Evolutionary conservation across 2,113 vertebrate genomes (phyloP).

Genomic region (Phaetusa simplex): DNA sequence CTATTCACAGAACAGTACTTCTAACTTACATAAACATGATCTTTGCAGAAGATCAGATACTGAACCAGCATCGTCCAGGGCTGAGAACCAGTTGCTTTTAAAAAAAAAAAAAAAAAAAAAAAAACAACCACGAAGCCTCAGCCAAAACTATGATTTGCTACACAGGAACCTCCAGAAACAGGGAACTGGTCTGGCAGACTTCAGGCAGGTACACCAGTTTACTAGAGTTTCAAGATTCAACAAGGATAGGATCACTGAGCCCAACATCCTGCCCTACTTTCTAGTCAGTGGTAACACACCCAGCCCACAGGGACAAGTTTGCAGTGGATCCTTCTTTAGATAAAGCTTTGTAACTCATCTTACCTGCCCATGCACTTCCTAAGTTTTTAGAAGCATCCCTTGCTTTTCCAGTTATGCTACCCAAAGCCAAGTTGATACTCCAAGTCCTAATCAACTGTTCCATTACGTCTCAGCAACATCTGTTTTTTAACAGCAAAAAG

Average conservation of each 20-base stretch:
- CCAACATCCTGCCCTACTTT: not conserved
- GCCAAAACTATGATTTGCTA: not conserved
- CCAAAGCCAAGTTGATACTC: not conserved
- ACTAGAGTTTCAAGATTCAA: not conserved
- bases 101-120: not conserved
- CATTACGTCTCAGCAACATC: not conserved
- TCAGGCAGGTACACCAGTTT: not conserved
- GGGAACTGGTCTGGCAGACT: not conserved
- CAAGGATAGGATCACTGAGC: not conserved
- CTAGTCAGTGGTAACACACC: not conserved
- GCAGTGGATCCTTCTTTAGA: not conserved
- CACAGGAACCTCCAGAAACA: not conserved
- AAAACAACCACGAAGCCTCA: not conserved
- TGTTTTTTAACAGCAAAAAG: not conserved
- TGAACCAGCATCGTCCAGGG: not conserved
- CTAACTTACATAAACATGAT: not conserved
- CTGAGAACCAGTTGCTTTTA: not conserved
- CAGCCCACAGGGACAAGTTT: not conserved
- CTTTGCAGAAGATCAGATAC: not conserved
- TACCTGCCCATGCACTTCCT: not conserved
- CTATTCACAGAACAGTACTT: not conserved
- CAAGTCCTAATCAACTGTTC: not conserved
- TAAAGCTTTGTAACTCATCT: not conserved
- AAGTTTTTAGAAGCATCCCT: not conserved
- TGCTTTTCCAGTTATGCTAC: not conserved